Percentiles rank a stretch among this genome's conserved stretches.
Conservation (phyloP, 2,113 vertebrate species). For the Chelonoidis abingdonii region DNA sequence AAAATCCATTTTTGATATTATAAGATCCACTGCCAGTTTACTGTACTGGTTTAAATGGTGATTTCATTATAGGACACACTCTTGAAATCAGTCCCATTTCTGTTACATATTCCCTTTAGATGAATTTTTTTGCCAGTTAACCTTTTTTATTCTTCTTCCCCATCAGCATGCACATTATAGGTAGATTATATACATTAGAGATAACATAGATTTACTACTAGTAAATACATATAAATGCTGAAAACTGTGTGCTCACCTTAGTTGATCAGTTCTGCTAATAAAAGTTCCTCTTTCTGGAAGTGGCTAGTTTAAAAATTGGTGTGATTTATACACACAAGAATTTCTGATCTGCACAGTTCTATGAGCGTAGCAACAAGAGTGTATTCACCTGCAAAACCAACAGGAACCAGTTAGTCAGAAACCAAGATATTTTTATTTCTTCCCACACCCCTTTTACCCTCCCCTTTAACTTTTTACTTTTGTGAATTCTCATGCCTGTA, state of each 20-base stretch:
- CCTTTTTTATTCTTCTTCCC: background rate
- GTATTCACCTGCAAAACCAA: slow-evolving; percentile 44
- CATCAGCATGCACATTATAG: background rate
- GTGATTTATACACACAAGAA: slow-evolving; percentile 57
- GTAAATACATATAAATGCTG: slow-evolving; percentile 43
- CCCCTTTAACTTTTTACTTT: background rate
- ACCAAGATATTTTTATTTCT: slow-evolving; percentile 11
- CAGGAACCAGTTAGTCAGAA: slow-evolving; percentile 34
- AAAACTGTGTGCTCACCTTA: slow-evolving; percentile 74
- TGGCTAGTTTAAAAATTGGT: slow-evolving; percentile 41
- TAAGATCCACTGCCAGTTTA: background rate
- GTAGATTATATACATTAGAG: background rate
- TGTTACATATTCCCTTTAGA: background rate
- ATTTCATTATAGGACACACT: background rate
- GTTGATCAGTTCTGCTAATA: background rate
- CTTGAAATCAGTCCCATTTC: background rate
- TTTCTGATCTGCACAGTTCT: slow-evolving; percentile 43
- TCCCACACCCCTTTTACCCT: slow-evolving; percentile 29
- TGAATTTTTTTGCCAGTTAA: slow-evolving; percentile 9
- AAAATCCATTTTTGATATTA: slow-evolving; percentile 3
- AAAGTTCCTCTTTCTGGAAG: slow-evolving; percentile 44
- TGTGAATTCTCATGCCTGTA: slow-evolving; percentile 65
- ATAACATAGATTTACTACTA: background rate
- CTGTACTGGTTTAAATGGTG: background rate
- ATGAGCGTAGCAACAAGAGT: slow-evolving; percentile 35